Percentiles rank a stretch among this genome's conserved stretches.
Conservation (phyloP, 2,888 invertebrate species). For the Drosophila trichaetosa region DNA sequence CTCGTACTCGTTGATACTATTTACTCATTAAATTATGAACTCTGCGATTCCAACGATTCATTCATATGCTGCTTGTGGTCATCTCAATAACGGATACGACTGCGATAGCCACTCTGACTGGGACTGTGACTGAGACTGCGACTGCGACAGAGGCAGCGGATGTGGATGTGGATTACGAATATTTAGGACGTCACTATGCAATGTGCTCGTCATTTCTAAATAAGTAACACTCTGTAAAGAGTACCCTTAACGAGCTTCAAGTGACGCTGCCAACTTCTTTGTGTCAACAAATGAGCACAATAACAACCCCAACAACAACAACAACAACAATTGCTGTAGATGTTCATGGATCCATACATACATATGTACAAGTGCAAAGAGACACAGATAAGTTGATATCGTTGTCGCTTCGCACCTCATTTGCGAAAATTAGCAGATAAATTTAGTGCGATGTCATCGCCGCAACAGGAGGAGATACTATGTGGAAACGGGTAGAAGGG, state of each 20-base stretch:
- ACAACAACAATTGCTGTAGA: neutral
- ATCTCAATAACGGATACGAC: neutral
- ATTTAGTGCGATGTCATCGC: constrained; percentile 39
- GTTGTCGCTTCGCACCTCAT: constrained; percentile 46
- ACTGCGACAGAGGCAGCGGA: neutral
- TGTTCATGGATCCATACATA: neutral
- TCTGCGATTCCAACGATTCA: constrained; percentile 1
- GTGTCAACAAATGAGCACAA: neutral
- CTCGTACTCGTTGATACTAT: neutral
- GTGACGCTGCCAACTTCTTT: neutral
- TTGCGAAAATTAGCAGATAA: constrained; percentile 64
- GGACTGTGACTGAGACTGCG: neutral
- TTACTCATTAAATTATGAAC: neutral
- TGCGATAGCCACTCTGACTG: neutral
- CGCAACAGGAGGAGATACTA: neutral
- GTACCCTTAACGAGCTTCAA: neutral
- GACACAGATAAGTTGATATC: constrained; percentile 20
- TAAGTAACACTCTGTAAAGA: constrained; percentile 13
- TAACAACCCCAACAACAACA: neutral
- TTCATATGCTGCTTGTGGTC: neutral
- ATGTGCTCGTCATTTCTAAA: constrained; percentile 32
- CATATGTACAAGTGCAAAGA: neutral
- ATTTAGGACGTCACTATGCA: constrained; percentile 1
- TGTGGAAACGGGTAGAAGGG: neutral
- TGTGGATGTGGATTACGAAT: neutral